These are phyloP conservation scores for Ambastaia sidthimunki DNA, from an alignment of 2,797 vertebrate species.

Conservation along the genomic window DNA sequence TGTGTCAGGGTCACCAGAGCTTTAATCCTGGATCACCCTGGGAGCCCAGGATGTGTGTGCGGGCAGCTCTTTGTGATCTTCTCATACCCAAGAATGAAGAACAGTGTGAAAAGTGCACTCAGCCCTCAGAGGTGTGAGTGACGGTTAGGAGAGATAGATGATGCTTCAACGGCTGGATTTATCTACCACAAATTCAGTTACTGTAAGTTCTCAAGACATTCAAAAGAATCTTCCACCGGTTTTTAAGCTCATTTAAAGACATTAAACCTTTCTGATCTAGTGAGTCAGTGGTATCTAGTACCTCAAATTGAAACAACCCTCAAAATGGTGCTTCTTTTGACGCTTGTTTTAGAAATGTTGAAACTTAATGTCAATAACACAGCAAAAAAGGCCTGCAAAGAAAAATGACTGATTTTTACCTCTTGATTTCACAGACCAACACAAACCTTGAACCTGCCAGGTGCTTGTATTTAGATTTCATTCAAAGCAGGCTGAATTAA, in stretches of 20 bases:
- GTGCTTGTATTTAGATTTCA: conserved; percentile 10
- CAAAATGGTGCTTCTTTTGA: conserved; percentile 27
- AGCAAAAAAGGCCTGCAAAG: neutral
- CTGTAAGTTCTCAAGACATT: neutral
- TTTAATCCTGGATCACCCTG: conserved; percentile 7
- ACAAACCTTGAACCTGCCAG: conserved; percentile 19
- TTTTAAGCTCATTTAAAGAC: conserved; percentile 15
- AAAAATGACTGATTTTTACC: conserved; percentile 19
- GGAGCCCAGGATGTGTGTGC: conserved; percentile 50
- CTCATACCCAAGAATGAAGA: conserved; percentile 60
- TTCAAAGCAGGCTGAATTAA: neutral
- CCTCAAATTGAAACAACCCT: neutral
- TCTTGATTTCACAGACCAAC: conserved; percentile 48
- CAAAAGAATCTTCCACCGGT: conserved; percentile 11
- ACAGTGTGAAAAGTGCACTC: conserved; percentile 60
- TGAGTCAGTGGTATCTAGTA: neutral
- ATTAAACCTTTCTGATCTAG: neutral
- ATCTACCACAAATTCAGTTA: neutral
- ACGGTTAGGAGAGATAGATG: neutral
- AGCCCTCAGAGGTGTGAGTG: conserved; percentile 12
- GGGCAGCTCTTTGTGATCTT: conserved; percentile 62
- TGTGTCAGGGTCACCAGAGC: conserved; percentile 63
- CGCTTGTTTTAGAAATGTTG: conserved; percentile 25
- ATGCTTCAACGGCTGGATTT: neutral
- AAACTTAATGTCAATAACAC: too few relatives aligned